Conservation (phyloP, 2,888 invertebrate genomes). For the Lymantria monacha region DNA sequence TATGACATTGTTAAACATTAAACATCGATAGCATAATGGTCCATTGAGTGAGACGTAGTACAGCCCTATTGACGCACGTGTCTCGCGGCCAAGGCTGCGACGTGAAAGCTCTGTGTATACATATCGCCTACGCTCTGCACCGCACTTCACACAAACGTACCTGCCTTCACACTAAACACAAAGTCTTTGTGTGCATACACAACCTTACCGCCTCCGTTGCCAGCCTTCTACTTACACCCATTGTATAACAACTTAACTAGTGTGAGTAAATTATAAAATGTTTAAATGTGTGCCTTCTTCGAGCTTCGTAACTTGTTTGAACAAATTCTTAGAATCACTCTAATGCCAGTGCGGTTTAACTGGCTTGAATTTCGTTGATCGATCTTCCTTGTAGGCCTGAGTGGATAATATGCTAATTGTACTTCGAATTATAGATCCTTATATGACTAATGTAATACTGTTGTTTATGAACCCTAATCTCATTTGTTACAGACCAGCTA, state of each 20-base stretch:
- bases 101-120: slow-evolving; percentile 76
- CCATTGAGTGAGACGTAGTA: slow-evolving; percentile 34
- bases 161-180: slow-evolving; percentile 10
- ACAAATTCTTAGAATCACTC: slow-evolving; percentile 72
- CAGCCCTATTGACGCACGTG: slow-evolving; percentile 76
- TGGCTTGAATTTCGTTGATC: slow-evolving; percentile 51
- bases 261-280: slow-evolving; percentile 44
- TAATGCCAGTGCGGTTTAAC: slow-evolving; percentile 55
- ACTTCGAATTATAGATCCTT: not conserved
- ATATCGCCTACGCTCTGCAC: slow-evolving; percentile 53
- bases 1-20: not conserved
- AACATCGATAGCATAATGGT: slow-evolving; percentile 30
- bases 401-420: slow-evolving; percentile 14
- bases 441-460: too few relatives aligned
- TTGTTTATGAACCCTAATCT: too few relatives aligned
- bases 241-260: slow-evolving; percentile 33
- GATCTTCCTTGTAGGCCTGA: slow-evolving; percentile 41
- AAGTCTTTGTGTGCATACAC: slow-evolving; percentile 10
- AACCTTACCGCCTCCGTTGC: slow-evolving; percentile 33
- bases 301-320: slow-evolving; percentile 69
- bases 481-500: too few relatives aligned
- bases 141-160: slow-evolving; percentile 18
- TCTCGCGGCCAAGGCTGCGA: slow-evolving; percentile 79
- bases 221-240: slow-evolving; percentile 37
- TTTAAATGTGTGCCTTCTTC: slow-evolving; percentile 44